phyloP scores from a whole-genome alignment of 53 echinoderm and acorn worm species.

The Arbacia lixula region DNA sequence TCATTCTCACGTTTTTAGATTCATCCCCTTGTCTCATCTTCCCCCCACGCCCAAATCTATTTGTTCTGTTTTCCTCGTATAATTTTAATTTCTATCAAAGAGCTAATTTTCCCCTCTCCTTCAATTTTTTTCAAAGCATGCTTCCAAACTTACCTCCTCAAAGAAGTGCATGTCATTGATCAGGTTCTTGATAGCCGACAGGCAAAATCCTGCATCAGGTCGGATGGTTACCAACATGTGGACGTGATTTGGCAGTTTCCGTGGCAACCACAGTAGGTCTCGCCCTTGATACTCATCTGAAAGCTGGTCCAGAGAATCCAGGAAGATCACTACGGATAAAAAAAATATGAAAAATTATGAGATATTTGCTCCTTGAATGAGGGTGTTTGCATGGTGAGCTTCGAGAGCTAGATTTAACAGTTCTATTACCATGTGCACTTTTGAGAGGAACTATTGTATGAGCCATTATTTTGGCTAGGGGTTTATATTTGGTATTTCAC shows the following conservation, averaged over 20 bases:
- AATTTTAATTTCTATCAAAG: too few relatives aligned
- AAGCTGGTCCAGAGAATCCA: constrained; percentile 93
- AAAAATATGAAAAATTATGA: too few relatives aligned
- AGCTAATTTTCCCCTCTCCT: too few relatives aligned
- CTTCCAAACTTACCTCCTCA: constrained; percentile 39
- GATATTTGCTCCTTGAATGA: too few relatives aligned
- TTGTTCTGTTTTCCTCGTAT: too few relatives aligned
- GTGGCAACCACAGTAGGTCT: constrained; percentile 86
- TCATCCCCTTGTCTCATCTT: neutral
- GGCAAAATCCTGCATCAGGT: constrained; percentile 73
- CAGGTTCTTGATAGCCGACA: constrained; percentile 73
- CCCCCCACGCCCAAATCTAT: neutral
- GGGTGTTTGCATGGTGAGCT: too few relatives aligned
- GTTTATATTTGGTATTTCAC: too few relatives aligned
- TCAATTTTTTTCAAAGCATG: neutral
- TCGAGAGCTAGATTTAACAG: too few relatives aligned
- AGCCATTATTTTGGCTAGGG: too few relatives aligned
- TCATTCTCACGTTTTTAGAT: too few relatives aligned
- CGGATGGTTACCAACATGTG: constrained; percentile 78
- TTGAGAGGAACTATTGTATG: too few relatives aligned
- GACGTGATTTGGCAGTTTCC: constrained; percentile 69
- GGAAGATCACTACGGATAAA: constrained; percentile 75
- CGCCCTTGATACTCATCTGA: constrained; percentile 85
- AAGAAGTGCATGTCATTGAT: constrained; percentile 47
- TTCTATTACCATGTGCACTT: too few relatives aligned